Percentiles rank a stretch among this genome's conserved stretches.
These are phyloP conservation scores for Peromyscus californicus DNA, from an alignment of 2,113 vertebrate genomes.

Conservation along the genomic window DNA sequence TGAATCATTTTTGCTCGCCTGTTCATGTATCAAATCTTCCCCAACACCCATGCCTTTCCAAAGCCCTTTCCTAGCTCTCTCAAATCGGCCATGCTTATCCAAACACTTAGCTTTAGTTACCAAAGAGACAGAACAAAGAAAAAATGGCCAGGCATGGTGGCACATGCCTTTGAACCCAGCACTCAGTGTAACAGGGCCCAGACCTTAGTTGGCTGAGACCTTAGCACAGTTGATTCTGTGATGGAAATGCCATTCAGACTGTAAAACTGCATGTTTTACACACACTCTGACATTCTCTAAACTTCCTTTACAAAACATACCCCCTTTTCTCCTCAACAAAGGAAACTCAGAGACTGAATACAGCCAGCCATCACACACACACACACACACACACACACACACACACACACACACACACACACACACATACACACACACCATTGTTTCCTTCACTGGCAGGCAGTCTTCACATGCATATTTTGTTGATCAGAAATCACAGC, in stretches of 20 bases:
- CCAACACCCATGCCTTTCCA: neutral
- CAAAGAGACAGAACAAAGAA: no score
- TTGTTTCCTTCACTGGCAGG: neutral
- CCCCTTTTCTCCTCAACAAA: neutral
- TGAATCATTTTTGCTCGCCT: neutral
- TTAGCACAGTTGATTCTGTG: no score
- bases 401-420: no score
- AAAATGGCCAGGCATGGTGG: no score
- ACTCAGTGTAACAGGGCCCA: no score
- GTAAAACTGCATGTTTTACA: no score
- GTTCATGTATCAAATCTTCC: neutral
- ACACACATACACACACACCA: neutral
- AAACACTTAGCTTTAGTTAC: neutral
- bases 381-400: no score
- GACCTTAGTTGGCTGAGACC: no score
- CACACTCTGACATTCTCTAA: neutral
- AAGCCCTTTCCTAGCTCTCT: neutral
- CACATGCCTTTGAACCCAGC: no score
- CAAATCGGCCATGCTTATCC: neutral
- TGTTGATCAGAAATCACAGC: neutral
- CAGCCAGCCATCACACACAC: neutral
- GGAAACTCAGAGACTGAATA: neutral
- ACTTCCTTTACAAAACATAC: neutral
- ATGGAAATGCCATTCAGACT: no score
- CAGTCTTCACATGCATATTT: neutral